Evolutionary conservation across 2,797 vertebrate species (phyloP).

Genomic region (Notolabrus celidotus): DNA sequence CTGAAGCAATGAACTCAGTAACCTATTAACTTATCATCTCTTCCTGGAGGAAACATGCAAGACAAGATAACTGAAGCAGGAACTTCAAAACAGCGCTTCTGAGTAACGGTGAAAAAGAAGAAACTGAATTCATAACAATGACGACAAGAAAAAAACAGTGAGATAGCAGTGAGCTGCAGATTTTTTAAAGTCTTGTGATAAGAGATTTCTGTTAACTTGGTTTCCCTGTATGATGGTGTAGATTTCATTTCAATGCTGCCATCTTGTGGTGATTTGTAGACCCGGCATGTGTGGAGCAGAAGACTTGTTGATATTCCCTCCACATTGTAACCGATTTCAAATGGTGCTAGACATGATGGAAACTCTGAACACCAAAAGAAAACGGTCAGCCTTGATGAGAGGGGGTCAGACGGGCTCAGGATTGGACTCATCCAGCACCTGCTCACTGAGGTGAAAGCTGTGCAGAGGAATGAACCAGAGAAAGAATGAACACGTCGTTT

Average conservation of each 20-base stretch:
- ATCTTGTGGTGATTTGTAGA: constrained; percentile 47
- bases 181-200: neutral
- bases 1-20: constrained; percentile 15
- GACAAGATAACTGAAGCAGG: neutral
- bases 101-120: neutral
- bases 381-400: constrained; percentile 96
- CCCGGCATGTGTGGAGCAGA: neutral
- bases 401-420: constrained; percentile 29
- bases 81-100: neutral
- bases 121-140: neutral
- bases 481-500: neutral
- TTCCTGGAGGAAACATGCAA: constrained; percentile 2
- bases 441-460: neutral
- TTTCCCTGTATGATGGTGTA: neutral
- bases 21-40: constrained; percentile 17
- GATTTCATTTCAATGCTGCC: constrained; percentile 37
- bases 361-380: constrained; percentile 99
- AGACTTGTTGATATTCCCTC: constrained; percentile 82
- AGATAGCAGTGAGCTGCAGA: neutral
- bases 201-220: neutral
- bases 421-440: neutral
- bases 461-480: neutral
- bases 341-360: constrained; percentile 98
- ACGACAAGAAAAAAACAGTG: neutral
- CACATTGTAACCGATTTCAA: constrained; percentile 99